Evolutionary conservation across 2,888 invertebrate genomes (phyloP), one percentile per base, ranked within the genome.

Genomic region (Temnothorax unifasciatus): DNA sequence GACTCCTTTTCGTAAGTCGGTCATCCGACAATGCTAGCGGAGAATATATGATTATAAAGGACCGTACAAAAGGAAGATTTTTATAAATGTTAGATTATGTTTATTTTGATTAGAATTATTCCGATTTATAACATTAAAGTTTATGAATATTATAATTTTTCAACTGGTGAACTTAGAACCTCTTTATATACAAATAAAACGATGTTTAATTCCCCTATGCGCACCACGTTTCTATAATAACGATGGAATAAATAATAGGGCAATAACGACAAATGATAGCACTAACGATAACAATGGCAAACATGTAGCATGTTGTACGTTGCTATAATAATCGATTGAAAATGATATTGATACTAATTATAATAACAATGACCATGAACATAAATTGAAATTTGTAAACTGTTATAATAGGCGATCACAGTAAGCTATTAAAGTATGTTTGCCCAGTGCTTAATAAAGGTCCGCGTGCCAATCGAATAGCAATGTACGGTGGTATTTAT

Each of bases 1-100:
- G 64, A 81, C 38, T 75, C 61, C 69, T 84, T 54, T 44, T 68
- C 73, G 84, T 82, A 84, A 88, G 83, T 86, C 85, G 63, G 71
- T 81, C 66, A 69, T 47, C n/a, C 38, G n/a, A 54, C 54, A 66
- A 66, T 52, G 68, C n/a, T 38, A 41, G 41, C 15, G 4, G 59
- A 47, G 25, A 50, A 61, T 41, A 29, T 47, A 38, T 47, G 38
- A 81, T 73, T 81, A 47, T 21, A 38, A 47, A 44, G 29, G 34
- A 13, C n/a, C 13, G 18, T 18, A 21, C 2, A 0, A n/a, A 25
- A 38, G 41, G 9, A 29, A 29, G 18, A 47, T 47, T 47, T 44
- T 59, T 18, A 21, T 15, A 50, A 34, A 63, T n/a, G 3, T 61
- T 9, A 18, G 0, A 64, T 52, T 47, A 59, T n/a, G n/a, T 34